phyloP scores from a whole-genome alignment of 2,797 vertebrate genomes.

The Corythornis leucogaster region DNA sequence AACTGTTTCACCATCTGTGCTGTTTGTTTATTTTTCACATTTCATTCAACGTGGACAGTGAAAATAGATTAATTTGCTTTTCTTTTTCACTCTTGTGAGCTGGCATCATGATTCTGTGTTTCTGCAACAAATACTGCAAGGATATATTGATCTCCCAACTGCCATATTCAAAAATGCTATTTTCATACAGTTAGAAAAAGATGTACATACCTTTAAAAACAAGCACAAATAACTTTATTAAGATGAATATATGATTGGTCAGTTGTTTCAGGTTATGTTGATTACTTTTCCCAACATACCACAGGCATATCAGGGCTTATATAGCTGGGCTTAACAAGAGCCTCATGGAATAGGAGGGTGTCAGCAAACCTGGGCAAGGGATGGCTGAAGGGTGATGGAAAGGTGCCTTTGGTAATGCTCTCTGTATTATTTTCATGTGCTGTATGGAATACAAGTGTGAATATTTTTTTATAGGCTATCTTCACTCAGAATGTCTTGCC shows the following conservation, averaged over 20 bases:
- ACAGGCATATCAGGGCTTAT: not conserved
- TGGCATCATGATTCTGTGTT: not conserved
- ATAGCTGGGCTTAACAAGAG: not conserved
- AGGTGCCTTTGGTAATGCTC: not conserved
- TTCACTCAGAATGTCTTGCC: not conserved
- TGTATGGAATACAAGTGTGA: not conserved
- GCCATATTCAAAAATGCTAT: not conserved
- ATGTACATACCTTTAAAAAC: not conserved
- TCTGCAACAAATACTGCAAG: not conserved
- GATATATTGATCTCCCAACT: not conserved
- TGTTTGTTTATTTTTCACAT: conserved; percentile 68
- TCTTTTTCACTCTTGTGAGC: not conserved
- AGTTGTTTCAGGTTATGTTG: not conserved
- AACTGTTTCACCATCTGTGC: conserved; percentile 64
- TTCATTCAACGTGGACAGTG: conserved; percentile 29
- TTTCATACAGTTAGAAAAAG: not conserved
- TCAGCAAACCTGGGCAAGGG: not conserved
- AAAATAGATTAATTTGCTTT: conserved; percentile 13
- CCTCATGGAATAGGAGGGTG: not conserved
- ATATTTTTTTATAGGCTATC: not conserved
- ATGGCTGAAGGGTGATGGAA: not conserved
- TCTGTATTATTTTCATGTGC: not conserved
- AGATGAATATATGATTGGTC: not conserved
- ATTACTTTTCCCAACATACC: not conserved
- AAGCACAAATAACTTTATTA: not conserved